Evolutionary conservation across 2,797 vertebrate species (phyloP).

Genomic region (Rhinophrynus dorsalis): DNA sequence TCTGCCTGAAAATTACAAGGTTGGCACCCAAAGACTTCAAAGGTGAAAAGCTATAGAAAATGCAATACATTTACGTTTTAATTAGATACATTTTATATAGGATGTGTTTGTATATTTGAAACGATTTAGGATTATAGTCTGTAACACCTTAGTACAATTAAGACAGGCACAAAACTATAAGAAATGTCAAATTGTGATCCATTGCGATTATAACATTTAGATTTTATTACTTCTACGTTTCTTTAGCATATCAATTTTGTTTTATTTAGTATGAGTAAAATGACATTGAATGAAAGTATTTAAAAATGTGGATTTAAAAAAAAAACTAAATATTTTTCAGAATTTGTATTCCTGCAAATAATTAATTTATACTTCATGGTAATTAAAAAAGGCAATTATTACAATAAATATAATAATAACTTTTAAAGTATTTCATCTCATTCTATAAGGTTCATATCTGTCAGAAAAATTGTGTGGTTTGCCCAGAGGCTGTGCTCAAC

Average conservation of each 20-base stretch:
- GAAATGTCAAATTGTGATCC: too few species aligned
- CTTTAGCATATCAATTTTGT: conserved; percentile 3
- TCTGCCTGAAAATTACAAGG: too few species aligned
- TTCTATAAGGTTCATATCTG: not conserved
- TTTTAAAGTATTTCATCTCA: not conserved
- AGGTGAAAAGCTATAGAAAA: too few species aligned
- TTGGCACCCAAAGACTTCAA: too few species aligned
- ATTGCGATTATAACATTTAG: conserved; percentile 11
- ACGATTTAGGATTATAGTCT: too few species aligned
- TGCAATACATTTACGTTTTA: too few species aligned
- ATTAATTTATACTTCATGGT: not conserved
- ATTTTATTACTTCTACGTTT: conserved; percentile 7
- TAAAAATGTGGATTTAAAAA: not conserved
- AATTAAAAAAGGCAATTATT: not conserved
- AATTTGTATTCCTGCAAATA: not conserved
- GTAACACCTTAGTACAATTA: too few species aligned
- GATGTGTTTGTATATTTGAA: too few species aligned
- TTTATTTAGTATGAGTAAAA: not conserved
- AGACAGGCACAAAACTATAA: too few species aligned
- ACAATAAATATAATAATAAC: not conserved
- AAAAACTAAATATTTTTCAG: not conserved
- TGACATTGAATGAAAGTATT: not conserved
- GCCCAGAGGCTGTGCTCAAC: conserved; percentile 18
- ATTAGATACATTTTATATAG: too few species aligned
- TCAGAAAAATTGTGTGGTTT: not conserved